Base-by-base conservation (phyloP, 2,888 invertebrate genomes). In the Trissolcus japonicus region DNA sequence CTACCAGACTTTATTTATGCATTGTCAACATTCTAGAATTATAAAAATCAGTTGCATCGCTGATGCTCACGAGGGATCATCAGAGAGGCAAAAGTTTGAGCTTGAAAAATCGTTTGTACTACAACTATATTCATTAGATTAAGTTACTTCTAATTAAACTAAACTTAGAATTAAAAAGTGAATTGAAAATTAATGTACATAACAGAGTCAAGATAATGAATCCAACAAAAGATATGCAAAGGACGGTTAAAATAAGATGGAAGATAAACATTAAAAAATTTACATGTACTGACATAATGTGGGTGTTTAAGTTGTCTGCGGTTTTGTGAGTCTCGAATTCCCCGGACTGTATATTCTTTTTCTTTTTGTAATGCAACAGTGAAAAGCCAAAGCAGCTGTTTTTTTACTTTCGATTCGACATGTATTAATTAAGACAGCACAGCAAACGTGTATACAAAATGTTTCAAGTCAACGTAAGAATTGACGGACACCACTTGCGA, bases 271-370 rank as follows among this genome's bases (percentile, higher is more conserved):
- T 65, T 41, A 11, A 35, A 35, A 35, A 35, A 57, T 59, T 73
- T 65, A 74, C 78, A 78, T 78, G 74, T 74, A 74, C 74, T 74
- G 78, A 78, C 78, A 74, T 74, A 73, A 41, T 66, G n/a, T 35
- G 0, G 48, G 55, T 66, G 66, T 57, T n/a, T 53, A 71, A 41
- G 57, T 14, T 55, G 69, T 71, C 74, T 69, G 73, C 68, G 40
- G 48, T 55, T 54, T 50, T 11, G n/a, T 35, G 11, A 35, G 35
- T 35, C n/a, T 14, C 19, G 7, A 17, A 9, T 19, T 17, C 19
- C 51, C 51, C 17, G 14, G 19, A 16, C 11, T 19, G 17, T 11
- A 9, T 9, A 21, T 51, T 46, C 25, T 46, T 16, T 46, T 46
- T 16, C 16, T 19, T 19, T 43, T 46, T 40, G 35, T n/a, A n/a